These are phyloP conservation scores for Leptestheria dahalacensis DNA, from an alignment of 1,140 invertebrate species.

Conservation along the genomic window DNA sequence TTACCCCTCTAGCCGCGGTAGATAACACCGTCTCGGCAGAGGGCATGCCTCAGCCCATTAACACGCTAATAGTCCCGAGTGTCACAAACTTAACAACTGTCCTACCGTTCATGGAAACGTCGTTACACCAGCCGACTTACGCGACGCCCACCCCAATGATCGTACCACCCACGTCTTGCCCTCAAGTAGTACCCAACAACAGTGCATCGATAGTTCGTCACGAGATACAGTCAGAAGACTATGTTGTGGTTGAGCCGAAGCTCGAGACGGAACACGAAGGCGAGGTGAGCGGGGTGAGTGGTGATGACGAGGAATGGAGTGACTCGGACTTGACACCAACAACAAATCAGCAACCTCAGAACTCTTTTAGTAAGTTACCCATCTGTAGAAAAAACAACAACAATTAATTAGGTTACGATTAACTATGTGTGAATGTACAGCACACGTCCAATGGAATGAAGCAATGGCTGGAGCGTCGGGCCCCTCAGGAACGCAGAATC, in stretches of 20 bases:
- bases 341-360: not conserved
- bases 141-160: not conserved
- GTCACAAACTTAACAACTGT: not conserved
- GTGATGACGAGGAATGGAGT: constrained; percentile 14
- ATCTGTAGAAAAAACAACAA: not conserved
- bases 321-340: constrained; percentile 7
- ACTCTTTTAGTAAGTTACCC: not conserved
- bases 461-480: not conserved
- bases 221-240: not conserved
- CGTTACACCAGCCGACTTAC: constrained; percentile 6
- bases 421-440: not conserved
- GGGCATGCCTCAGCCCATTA: not conserved
- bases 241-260: constrained; percentile 2
- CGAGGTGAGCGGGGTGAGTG: constrained; percentile 3
- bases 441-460: not conserved
- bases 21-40: not conserved
- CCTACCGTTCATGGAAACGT: not conserved
- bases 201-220: not conserved
- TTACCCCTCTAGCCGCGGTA: not conserved
- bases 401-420: not conserved
- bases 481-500: not conserved
- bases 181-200: not conserved
- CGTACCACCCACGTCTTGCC: not conserved
- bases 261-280: constrained; percentile 8
- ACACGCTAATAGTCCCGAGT: not conserved